Evolutionary conservation across 2,888 invertebrate genomes (phyloP), one percentile per base, ranked within the genome.

Genomic region (Siphlonurus alternatus): DNA sequence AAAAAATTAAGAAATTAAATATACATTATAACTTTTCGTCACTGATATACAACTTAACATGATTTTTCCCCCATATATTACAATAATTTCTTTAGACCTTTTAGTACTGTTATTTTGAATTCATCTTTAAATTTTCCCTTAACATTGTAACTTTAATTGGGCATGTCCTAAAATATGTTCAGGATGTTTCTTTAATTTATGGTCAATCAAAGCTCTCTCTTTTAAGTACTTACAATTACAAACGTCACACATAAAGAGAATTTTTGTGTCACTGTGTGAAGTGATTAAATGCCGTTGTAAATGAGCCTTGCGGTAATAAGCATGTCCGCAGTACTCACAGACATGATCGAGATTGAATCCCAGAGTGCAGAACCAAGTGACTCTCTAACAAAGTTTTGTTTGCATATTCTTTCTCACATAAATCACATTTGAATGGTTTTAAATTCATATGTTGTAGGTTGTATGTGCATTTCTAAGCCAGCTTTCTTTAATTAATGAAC

Each of bases 331-430:
- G 15, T 38, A 15, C 15, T 38, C 38, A 38, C 38, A 38, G 15
- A 38, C 38, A 38, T 38, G 38, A n/a, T n/a, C n/a, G n/a, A 10
- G 38, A 38, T 38, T 38, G 5, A 38, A 38, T 53, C 2, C 62
- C 62, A 25, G 62, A 25, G 18, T 62, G 62, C 24, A 62, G 23
- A 22, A 62, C 25, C 10, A 54, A 23, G 22, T 63, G 63, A 18
- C 54, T 15, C 20, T 56, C 22, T 19, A 63, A 20, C 10, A 54
- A 54, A 22, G 59, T 23, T 59, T 63, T 22, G 2, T 54, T 54
- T 19, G 22, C 59, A 22, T 59, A 63, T 59, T 63, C 56, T 23
- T 56, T 53, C 20, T 56, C 23, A 19, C 63, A 38, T 38, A 38
- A 10, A 10, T 38, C 38, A 38, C 38, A 38, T 38, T 38, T 38